phyloP scores from a whole-genome alignment of 2,797 vertebrate species.

The Heterohyrax brucei region DNA sequence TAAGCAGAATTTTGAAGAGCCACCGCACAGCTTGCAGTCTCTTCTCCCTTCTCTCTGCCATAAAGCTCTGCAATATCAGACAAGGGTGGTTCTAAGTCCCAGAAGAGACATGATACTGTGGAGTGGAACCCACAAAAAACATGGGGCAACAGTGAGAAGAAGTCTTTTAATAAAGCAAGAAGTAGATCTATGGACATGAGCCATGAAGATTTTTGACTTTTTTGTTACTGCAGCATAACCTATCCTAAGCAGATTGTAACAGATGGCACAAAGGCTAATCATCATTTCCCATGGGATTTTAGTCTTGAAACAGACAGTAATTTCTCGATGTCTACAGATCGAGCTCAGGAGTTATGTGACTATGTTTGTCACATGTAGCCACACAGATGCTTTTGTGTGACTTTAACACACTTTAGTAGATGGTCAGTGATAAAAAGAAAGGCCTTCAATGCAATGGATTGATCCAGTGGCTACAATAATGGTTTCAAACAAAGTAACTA shows the following conservation, averaged over 20 bases:
- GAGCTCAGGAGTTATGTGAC: neutral
- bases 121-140: neutral
- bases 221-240: conserved; percentile 30
- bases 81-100: neutral
- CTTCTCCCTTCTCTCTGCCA: conserved; percentile 17
- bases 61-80: neutral
- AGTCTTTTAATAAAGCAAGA: neutral
- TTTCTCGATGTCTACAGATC: neutral
- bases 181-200: neutral
- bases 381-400: neutral
- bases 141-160: neutral
- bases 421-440: too few relatives aligned
- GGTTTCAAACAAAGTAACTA: too few relatives aligned
- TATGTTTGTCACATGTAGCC: neutral
- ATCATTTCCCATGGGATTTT: neutral
- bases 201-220: neutral
- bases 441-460: too few relatives aligned
- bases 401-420: too few relatives aligned
- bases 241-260: conserved; percentile 32
- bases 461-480: too few relatives aligned
- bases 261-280: neutral
- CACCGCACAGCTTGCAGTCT: neutral
- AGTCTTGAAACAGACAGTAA: conserved; percentile 9
- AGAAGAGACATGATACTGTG: neutral
- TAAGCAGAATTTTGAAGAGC: neutral